Conservation (phyloP, 2,113 vertebrate species). For the Polyodon spathula region DNA sequence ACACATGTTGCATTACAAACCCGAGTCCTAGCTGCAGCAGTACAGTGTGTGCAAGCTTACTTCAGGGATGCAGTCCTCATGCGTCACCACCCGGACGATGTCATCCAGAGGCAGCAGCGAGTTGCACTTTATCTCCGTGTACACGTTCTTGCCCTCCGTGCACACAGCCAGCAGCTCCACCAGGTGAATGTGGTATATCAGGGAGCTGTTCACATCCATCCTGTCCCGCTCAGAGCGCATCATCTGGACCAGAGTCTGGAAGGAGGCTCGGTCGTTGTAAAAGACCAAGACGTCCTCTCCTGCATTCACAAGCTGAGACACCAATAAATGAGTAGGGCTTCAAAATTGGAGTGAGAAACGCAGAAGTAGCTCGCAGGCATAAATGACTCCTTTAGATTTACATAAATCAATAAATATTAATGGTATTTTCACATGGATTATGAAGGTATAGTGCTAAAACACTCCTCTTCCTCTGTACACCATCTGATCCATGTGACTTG, state of each 20-base stretch:
- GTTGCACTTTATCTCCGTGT: constrained; percentile 97
- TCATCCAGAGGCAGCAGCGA: constrained; percentile 90
- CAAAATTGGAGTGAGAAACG: not conserved
- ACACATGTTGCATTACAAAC: not conserved
- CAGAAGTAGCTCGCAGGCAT: not conserved
- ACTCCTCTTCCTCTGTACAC: too few species aligned
- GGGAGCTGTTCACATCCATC: constrained; percentile 86
- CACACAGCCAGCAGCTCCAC: constrained; percentile 91
- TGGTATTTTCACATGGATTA: too few species aligned
- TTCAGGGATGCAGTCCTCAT: constrained; percentile 95
- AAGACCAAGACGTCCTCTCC: constrained; percentile 93
- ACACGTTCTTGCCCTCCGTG: constrained; percentile 96
- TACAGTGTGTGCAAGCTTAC: constrained; percentile 43
- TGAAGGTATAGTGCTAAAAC: too few species aligned
- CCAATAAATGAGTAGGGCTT: not conserved
- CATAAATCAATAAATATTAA: too few species aligned
- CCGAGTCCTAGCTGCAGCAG: not conserved
- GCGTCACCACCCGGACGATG: constrained; percentile 89
- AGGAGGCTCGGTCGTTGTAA: constrained; percentile 94
- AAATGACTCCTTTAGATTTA: too few species aligned
- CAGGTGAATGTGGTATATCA: constrained; percentile 96
- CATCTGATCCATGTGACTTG: too few species aligned
- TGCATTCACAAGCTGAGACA: constrained; percentile 77
- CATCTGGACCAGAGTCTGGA: constrained; percentile 94
- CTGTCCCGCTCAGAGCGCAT: constrained; percentile 92